A percentile compares a stretch with the other conserved stretches of the same genome.
These are phyloP conservation scores for Erannis defoliaria DNA, from an alignment of 2,888 invertebrate genomes.

Conservation along the genomic window DNA sequence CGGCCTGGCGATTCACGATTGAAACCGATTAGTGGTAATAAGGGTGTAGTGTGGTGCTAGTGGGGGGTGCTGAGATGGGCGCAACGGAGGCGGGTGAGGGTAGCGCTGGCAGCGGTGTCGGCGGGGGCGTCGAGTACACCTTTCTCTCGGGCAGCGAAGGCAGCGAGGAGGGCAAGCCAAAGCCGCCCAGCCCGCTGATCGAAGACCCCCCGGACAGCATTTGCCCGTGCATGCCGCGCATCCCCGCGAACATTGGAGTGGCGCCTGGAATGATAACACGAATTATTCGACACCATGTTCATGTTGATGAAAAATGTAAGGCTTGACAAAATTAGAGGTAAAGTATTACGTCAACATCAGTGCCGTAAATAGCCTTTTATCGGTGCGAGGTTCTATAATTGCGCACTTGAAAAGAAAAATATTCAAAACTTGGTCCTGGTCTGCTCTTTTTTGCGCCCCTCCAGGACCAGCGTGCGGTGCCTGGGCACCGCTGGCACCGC, in stretches of 20 bases:
- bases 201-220: constrained; percentile 73
- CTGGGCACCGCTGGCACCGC: too few relatives aligned
- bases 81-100: constrained; percentile 72
- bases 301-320: not conserved
- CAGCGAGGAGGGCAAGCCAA: constrained; percentile 74
- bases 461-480: too few relatives aligned
- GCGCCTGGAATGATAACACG: constrained; percentile 57
- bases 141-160: constrained; percentile 85
- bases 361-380: too few relatives aligned
- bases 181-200: constrained; percentile 70
- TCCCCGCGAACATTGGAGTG: constrained; percentile 75
- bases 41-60: constrained; percentile 72
- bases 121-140: constrained; percentile 83
- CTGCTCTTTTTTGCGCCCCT: too few relatives aligned
- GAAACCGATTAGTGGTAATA: constrained; percentile 56
- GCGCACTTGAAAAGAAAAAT: too few relatives aligned
- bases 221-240: constrained; percentile 78
- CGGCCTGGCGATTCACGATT: not conserved
- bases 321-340: too few relatives aligned
- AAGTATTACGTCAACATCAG: too few relatives aligned
- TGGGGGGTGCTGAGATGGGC: constrained; percentile 76
- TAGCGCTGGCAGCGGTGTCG: constrained; percentile 84
- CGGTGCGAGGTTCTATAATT: too few relatives aligned
- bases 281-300: not conserved
- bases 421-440: too few relatives aligned